Conservation (phyloP, 2,113 vertebrate species). For the Columba janthina region DNA sequence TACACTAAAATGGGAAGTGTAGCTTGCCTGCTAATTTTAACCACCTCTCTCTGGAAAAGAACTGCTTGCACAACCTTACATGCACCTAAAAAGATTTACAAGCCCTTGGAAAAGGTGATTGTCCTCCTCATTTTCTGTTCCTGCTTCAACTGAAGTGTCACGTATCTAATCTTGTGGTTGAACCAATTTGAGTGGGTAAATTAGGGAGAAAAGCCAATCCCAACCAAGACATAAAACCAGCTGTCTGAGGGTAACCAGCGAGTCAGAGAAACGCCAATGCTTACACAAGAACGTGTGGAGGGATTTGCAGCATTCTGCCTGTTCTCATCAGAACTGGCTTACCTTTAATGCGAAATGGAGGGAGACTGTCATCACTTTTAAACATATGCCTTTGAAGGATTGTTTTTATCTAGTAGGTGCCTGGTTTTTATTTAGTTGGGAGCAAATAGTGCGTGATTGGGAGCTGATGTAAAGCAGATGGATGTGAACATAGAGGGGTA, state of each 20-base stretch:
- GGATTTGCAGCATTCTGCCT: neutral
- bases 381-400: neutral
- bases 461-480: neutral
- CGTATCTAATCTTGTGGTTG: neutral
- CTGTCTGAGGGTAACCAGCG: neutral
- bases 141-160: neutral
- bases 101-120: neutral
- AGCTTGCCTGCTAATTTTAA: neutral
- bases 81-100: neutral
- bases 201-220: neutral
- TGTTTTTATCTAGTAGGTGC: neutral
- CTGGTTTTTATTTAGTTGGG: neutral
- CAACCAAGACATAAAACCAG: neutral
- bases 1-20: neutral
- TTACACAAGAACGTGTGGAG: neutral
- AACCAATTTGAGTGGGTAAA: neutral
- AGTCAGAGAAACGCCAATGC: neutral
- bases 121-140: neutral
- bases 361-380: neutral
- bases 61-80: neutral
- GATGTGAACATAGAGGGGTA: neutral
- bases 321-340: neutral
- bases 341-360: neutral
- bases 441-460: neutral
- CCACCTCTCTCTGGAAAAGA: neutral